Evolutionary conservation across 2,888 invertebrate genomes (phyloP).

Genomic region (Smittia sp.): DNA sequence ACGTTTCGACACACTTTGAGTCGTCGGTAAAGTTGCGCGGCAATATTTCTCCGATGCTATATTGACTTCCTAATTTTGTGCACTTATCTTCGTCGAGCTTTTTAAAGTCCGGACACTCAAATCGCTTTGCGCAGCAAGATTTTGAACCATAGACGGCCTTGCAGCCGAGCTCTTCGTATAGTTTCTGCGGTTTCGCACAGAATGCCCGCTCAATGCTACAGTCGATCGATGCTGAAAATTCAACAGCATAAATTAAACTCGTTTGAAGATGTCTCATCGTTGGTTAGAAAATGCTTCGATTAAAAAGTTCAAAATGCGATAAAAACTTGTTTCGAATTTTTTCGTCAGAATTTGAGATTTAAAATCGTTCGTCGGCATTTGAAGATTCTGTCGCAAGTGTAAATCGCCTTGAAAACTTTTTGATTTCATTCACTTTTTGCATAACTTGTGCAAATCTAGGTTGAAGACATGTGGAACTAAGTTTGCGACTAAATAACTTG

Average conservation of each 20-base stretch:
- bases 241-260: constrained; percentile 10
- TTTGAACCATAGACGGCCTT: constrained; percentile 24
- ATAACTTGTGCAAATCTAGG: too few relatives aligned
- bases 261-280: not conserved
- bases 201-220: constrained; percentile 29
- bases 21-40: constrained; percentile 3
- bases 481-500: too few relatives aligned
- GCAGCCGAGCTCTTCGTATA: constrained; percentile 34
- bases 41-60: constrained; percentile 17
- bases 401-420: too few relatives aligned
- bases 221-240: constrained; percentile 25
- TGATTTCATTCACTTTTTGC: too few relatives aligned
- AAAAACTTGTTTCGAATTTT: constrained; percentile 7
- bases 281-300: not conserved
- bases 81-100: constrained; percentile 23
- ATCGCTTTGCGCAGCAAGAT: constrained; percentile 35
- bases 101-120: constrained; percentile 36
- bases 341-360: not conserved
- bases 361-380: not conserved
- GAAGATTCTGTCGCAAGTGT: not conserved
- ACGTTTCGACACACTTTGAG: constrained; percentile 23
- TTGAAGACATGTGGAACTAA: too few relatives aligned
- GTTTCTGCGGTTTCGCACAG: constrained; percentile 36
- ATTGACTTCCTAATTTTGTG: not conserved
- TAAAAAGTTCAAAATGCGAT: not conserved